These are phyloP conservation scores for Aldabrachelys gigantea DNA, from an alignment of 2,113 vertebrate species.

Conservation along the genomic window DNA sequence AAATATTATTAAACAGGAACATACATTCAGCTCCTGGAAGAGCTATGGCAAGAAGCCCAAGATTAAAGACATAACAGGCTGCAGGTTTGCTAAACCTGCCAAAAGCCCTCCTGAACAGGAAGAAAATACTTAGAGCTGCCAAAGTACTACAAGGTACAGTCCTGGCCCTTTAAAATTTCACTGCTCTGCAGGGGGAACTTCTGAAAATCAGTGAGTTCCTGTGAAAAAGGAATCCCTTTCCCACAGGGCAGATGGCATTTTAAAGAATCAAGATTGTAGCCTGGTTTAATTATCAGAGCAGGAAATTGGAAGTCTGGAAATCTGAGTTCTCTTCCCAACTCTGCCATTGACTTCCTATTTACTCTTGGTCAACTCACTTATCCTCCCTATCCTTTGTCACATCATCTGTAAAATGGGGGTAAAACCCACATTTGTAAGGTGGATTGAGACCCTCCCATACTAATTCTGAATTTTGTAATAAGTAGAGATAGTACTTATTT, in stretches of 20 bases:
- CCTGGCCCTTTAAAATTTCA: neutral
- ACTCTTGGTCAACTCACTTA: neutral
- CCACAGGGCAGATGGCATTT: neutral
- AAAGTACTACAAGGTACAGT: constrained; percentile 30
- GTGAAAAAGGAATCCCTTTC: neutral
- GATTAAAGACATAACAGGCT: constrained; percentile 59
- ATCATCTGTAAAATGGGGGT: rapidly evolving
- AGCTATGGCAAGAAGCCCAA: constrained; percentile 55
- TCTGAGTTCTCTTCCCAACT: neutral
- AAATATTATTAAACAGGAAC: constrained; percentile 57
- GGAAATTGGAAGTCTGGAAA: neutral
- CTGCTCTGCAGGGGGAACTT: neutral
- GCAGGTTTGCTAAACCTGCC: constrained; percentile 69
- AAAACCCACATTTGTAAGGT: neutral
- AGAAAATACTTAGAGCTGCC: constrained; percentile 72
- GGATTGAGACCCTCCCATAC: neutral
- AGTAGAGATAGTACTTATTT: neutral
- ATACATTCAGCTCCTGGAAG: neutral
- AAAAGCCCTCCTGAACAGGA: constrained; percentile 71
- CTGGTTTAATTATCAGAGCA: neutral
- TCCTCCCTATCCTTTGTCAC: neutral
- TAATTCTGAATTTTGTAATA: neutral
- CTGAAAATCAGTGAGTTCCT: neutral
- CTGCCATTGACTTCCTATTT: neutral
- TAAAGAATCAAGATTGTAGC: neutral